Evolutionary conservation across 2,113 vertebrate species (phyloP).

Genomic region (Epinephelus cyanopodus): DNA sequence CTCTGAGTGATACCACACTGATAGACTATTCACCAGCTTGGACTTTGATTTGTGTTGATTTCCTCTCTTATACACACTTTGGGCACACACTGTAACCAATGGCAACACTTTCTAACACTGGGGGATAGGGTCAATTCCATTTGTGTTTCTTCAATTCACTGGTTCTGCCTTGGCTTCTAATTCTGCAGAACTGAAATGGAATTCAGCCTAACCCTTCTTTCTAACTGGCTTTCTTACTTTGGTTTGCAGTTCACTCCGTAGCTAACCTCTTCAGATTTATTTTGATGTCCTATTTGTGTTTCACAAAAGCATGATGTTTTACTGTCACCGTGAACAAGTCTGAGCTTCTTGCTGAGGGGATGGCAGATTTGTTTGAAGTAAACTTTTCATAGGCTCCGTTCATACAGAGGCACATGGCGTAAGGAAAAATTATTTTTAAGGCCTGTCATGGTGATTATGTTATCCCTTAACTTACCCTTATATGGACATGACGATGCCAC

Average conservation of each 20-base stretch:
- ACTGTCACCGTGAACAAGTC: slow-evolving; percentile 43
- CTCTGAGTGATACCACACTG: slow-evolving; percentile 47
- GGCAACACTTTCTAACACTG: slow-evolving; percentile 67
- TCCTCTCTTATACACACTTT: slow-evolving; percentile 64
- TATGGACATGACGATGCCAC: too few species aligned
- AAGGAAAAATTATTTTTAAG: neutral
- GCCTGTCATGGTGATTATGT: too few species aligned
- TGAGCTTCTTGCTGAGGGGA: slow-evolving; percentile 27
- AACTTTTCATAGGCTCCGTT: slow-evolving; percentile 12
- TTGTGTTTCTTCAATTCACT: slow-evolving; percentile 37
- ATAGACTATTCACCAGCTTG: slow-evolving; percentile 62
- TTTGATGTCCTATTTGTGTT: slow-evolving; percentile 55
- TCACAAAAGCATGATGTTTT: slow-evolving; percentile 65
- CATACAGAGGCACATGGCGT: slow-evolving; percentile 15
- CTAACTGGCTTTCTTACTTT: slow-evolving; percentile 75
- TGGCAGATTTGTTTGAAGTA: slow-evolving; percentile 60
- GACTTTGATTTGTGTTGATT: slow-evolving; percentile 73
- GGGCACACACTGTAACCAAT: slow-evolving; percentile 40
- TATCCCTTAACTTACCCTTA: too few species aligned
- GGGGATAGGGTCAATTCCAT: slow-evolving; percentile 74
- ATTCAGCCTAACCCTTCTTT: slow-evolving; percentile 71
- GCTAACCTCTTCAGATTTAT: slow-evolving; percentile 66
- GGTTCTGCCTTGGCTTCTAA: slow-evolving; percentile 24
- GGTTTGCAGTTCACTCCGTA: slow-evolving; percentile 66
- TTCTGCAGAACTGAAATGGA: slow-evolving; percentile 68